Evolutionary conservation across 2,797 vertebrate species (phyloP).

Genomic region (Sylvia borin): DNA sequence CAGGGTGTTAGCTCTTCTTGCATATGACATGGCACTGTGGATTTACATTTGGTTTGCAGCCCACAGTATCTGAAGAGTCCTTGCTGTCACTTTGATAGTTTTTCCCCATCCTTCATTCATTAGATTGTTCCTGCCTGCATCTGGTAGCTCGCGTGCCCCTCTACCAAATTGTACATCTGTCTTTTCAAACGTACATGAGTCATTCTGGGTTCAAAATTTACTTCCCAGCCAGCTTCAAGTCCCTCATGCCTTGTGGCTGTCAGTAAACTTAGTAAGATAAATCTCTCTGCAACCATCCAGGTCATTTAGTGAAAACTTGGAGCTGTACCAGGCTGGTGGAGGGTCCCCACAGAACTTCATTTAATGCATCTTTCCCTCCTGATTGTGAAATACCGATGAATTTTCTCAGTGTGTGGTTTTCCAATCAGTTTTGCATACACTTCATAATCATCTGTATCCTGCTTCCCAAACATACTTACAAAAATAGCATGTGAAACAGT

Average conservation of each 20-base stretch:
- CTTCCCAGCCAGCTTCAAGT: not conserved
- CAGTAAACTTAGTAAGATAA: not conserved
- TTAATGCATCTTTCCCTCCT: not conserved
- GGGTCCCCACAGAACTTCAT: not conserved
- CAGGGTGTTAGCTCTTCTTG: not conserved
- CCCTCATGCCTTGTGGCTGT: not conserved
- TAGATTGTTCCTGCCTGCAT: not conserved
- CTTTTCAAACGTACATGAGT: not conserved
- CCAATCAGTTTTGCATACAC: slow-evolving; percentile 51
- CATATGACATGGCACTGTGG: not conserved
- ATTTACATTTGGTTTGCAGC: not conserved
- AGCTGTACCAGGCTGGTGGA: not conserved
- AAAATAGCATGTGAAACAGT: slow-evolving; percentile 26
- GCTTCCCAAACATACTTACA: slow-evolving; percentile 20
- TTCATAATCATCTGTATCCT: slow-evolving; percentile 58
- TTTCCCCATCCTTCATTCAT: not conserved
- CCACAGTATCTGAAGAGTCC: not conserved
- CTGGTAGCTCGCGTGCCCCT: not conserved
- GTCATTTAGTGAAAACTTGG: not conserved
- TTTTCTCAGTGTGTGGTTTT: slow-evolving; percentile 52
- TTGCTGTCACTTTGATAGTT: not conserved
- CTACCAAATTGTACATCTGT: not conserved
- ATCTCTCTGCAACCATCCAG: not conserved
- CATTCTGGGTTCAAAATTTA: not conserved
- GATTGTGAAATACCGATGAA: slow-evolving; percentile 17